Base-by-base conservation (phyloP, 2,888 invertebrate genomes). In the Noctua pronuba region DNA sequence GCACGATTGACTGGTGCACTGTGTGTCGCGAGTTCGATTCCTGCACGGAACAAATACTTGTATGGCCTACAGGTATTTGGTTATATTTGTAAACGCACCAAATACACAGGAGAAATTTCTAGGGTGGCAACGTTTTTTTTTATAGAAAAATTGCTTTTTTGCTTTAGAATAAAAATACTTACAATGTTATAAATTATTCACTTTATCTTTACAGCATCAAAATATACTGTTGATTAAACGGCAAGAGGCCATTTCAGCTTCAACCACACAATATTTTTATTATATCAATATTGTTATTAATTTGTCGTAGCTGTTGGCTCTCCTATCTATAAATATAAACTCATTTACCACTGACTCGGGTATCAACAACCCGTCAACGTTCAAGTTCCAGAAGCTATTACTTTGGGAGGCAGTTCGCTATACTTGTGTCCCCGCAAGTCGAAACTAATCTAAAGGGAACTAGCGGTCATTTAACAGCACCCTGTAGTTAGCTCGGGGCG, bases 371-470 rank as follows among this genome's bases (percentile, higher is more conserved):
- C 46, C 21, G 28, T 70, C 60, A 74, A 80, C 46, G 60, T 38
- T 16, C 52, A 31, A 74, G 66, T 81, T 80, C 60, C 55, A 66
- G 74, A 67, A 85, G 65, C 85, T 46, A 74, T 85, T 70, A 80
- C 68, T 60, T 69, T 35, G 35, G 41, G 13, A 44, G 55, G 13
- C 66, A 79, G 65, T 66, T 79, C 55, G 11, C 41, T 66, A 55
- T 70, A 80, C 60, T 28, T 73, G 80, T 74, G 73, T 60, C 68
- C 68, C 52, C 46, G 60, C 46, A 62, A 83, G 76, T 78, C 68
- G 65, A 84, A 86, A 86, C 84, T 84, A 80, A 72, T 79, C 69
- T 74, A 67, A 77, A 60, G 79, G 71, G 67, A 68, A 72, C 74
- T 69, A 55, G 67, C 7, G n/a, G 58, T 60, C 67, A 72, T 69